A percentile compares a stretch with the other conserved stretches of the same genome.
Conservation (phyloP, 2,797 vertebrate genomes). For the Alouatta caraya region DNA sequence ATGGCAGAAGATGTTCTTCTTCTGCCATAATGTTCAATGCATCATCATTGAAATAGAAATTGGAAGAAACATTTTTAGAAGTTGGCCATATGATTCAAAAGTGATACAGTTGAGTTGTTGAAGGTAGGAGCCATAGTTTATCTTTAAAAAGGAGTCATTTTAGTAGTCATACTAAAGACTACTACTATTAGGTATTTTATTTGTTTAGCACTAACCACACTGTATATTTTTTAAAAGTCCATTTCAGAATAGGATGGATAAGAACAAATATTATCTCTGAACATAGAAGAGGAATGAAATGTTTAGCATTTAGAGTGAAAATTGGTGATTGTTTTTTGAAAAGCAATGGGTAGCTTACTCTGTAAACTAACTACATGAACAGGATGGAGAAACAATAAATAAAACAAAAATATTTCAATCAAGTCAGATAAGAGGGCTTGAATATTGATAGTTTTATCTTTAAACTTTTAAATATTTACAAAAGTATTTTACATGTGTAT, state of each 20-base stretch:
- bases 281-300: not conserved
- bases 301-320: not conserved
- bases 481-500: not conserved
- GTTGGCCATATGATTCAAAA: not conserved
- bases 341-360: not conserved
- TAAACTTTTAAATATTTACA: not conserved
- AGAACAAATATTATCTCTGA: not conserved
- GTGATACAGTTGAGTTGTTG: not conserved
- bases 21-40: not conserved
- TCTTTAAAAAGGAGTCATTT: not conserved
- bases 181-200: not conserved
- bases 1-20: not conserved
- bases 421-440: not conserved
- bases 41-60: not conserved
- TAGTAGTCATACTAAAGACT: not conserved
- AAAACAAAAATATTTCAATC: not conserved
- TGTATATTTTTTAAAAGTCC: not conserved
- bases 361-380: not conserved
- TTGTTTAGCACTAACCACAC: not conserved
- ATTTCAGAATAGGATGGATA: not conserved
- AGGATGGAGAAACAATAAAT: not conserved
- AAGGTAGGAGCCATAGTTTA: not conserved
- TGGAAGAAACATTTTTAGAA: not conserved
- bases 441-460: not conserved
- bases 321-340: not conserved